Conservation (phyloP, 1,140 invertebrate species). For the Galleria mellonella region DNA sequence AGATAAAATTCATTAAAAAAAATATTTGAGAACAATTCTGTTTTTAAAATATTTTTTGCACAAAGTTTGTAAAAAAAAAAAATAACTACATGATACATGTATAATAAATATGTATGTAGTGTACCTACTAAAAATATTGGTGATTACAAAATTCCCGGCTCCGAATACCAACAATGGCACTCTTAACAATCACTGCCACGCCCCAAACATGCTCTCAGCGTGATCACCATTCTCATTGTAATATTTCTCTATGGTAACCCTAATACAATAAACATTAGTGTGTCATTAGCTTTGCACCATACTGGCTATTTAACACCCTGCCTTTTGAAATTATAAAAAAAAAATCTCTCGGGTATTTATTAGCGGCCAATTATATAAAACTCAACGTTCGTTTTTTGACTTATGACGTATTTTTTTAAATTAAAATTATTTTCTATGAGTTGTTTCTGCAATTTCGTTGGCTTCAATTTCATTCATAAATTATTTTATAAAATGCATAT, state of each 20-base stretch:
- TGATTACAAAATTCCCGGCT: slow-evolving; percentile 56
- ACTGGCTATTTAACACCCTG: slow-evolving; percentile 55
- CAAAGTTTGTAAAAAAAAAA: too few relatives aligned
- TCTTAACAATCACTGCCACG: slow-evolving; percentile 51
- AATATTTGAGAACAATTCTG: too few relatives aligned
- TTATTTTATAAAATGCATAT: not conserved
- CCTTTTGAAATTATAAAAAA: slow-evolving; percentile 26
- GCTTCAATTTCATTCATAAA: too few relatives aligned
- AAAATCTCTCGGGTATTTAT: slow-evolving; percentile 17
- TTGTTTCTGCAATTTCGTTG: too few relatives aligned
- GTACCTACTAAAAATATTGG: slow-evolving; percentile 27
- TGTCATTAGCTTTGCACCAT: slow-evolving; percentile 60
- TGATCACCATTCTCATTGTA: slow-evolving; percentile 62
- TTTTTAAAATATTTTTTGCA: too few relatives aligned
- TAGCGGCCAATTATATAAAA: slow-evolving; percentile 34
- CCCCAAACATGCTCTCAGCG: slow-evolving; percentile 66
- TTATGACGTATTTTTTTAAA: too few relatives aligned
- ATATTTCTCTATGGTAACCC: slow-evolving; percentile 57
- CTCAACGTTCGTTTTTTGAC: not conserved
- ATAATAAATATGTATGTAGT: too few relatives aligned
- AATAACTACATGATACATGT: not conserved
- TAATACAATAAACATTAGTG: slow-evolving; percentile 70
- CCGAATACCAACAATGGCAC: slow-evolving; percentile 52
- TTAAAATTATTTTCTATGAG: too few relatives aligned
- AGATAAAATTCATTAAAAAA: too few relatives aligned